phyloP scores from a whole-genome alignment of 1,140 invertebrate genomes.

The Drosophila prosaltans region DNA sequence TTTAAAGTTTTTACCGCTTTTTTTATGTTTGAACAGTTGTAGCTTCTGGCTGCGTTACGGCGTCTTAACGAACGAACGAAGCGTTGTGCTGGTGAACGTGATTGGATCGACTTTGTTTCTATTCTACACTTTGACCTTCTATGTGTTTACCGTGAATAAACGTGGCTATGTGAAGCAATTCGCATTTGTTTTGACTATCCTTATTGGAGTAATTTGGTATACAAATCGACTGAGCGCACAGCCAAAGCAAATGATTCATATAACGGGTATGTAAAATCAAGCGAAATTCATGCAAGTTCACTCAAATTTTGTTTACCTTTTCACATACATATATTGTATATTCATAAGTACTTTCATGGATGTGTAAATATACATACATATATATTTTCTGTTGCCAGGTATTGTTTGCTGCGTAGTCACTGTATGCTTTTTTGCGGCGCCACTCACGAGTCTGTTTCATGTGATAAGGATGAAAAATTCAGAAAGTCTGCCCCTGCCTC shows the following conservation, averaged over 20 bases:
- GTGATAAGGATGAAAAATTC: constrained; percentile 90
- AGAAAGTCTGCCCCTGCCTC: constrained; percentile 90
- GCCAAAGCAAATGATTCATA: constrained; percentile 56
- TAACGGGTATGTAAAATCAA: constrained; percentile 58
- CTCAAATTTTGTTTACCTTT: no score
- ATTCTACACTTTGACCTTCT: constrained; percentile 86
- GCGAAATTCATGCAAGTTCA: no score
- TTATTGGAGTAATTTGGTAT: constrained; percentile 62
- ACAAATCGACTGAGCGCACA: constrained; percentile 60
- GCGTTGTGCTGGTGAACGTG: constrained; percentile 87
- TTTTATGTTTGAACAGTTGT: constrained; percentile 61
- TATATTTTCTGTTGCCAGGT: constrained; percentile 84
- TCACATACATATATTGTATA: no score
- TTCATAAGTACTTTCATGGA: not conserved
- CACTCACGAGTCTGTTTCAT: constrained; percentile 89
- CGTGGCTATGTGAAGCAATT: constrained; percentile 72
- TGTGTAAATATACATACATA: not conserved
- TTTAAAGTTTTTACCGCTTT: constrained; percentile 32
- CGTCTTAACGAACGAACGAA: constrained; percentile 86
- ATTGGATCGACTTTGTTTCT: constrained; percentile 87
- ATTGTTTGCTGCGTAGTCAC: constrained; percentile 89
- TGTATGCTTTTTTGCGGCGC: constrained; percentile 90
- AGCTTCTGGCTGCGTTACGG: constrained; percentile 89
- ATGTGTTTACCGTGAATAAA: constrained; percentile 84
- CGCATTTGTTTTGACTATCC: constrained; percentile 53